Conservation (phyloP, 2,888 invertebrate genomes). For the Synergus umbraculus region DNA sequence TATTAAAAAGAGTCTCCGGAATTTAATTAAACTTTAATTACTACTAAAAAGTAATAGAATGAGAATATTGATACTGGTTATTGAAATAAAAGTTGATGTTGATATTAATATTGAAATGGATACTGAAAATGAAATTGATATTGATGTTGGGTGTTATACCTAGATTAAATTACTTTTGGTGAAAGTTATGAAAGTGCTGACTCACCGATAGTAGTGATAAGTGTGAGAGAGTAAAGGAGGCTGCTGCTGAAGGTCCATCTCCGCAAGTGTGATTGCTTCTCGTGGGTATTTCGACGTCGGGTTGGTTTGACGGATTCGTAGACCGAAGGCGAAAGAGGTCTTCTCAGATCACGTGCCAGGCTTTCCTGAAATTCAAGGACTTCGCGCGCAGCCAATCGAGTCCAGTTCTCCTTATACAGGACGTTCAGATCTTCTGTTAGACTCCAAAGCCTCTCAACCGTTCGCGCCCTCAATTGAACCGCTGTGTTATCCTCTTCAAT, state of each 20-base stretch:
- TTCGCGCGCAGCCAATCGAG: conserved; percentile 90
- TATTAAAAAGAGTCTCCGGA: background rate
- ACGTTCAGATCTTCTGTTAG: conserved; percentile 93
- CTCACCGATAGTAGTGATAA: conserved; percentile 97
- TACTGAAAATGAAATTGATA: conserved; percentile 55
- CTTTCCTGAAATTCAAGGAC: conserved; percentile 90
- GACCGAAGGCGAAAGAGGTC: conserved; percentile 64
- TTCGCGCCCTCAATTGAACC: conserved; percentile 83
- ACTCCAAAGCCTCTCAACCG: conserved; percentile 90
- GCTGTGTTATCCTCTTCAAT: conserved; percentile 76
- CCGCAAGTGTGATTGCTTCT: conserved; percentile 78
- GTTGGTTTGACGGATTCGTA: conserved; percentile 66
- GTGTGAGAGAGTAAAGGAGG: conserved; percentile 93
- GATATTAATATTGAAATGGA: conserved; percentile 49
- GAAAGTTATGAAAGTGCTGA: conserved; percentile 52
- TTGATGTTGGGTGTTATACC: background rate
- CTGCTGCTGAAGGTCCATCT: conserved; percentile 95
- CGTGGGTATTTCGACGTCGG: conserved; percentile 59
- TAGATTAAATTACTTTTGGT: conserved; percentile 8
- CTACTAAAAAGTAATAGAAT: background rate
- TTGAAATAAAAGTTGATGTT: conserved; percentile 56
- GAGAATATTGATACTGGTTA: conserved; percentile 36
- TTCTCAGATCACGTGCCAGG: conserved; percentile 74
- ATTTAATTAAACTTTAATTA: background rate
- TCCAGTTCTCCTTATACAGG: conserved; percentile 95